Evolutionary conservation across 2,888 invertebrate genomes (phyloP).

Genomic region (Hydraecia micacea): DNA sequence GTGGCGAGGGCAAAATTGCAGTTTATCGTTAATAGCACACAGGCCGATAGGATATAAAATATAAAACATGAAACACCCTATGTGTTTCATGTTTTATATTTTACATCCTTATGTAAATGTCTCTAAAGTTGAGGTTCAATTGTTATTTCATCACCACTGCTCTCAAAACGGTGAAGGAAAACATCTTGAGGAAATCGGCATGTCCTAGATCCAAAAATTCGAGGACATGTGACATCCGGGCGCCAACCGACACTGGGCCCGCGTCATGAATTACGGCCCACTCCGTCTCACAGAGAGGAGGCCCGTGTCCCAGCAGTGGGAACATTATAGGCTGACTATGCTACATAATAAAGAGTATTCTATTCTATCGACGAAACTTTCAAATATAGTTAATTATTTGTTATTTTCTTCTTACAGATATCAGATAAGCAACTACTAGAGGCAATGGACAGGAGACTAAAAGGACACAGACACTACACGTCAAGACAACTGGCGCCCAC

Average conservation of each 20-base stretch:
- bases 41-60: background rate
- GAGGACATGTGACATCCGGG: background rate
- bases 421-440: conserved; percentile 95
- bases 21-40: background rate
- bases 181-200: background rate
- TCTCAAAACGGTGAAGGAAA: background rate
- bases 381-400: background rate
- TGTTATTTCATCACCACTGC: background rate
- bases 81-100: background rate
- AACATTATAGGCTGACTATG: background rate
- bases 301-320: background rate
- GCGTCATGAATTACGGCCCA: background rate
- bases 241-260: no score
- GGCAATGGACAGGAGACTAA: conserved; percentile 97
- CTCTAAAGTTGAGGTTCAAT: background rate
- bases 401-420: conserved; percentile 73
- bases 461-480: conserved; percentile 96
- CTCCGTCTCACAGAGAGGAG: background rate
- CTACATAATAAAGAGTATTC: background rate
- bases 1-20: no score
- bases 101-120: background rate
- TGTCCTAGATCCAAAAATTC: background rate
- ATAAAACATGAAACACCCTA: no score
- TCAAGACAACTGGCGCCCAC: conserved; percentile 95
- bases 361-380: background rate